Base-by-base conservation (phyloP, 2,797 vertebrate species). In the Halcyon smyrnensis region DNA sequence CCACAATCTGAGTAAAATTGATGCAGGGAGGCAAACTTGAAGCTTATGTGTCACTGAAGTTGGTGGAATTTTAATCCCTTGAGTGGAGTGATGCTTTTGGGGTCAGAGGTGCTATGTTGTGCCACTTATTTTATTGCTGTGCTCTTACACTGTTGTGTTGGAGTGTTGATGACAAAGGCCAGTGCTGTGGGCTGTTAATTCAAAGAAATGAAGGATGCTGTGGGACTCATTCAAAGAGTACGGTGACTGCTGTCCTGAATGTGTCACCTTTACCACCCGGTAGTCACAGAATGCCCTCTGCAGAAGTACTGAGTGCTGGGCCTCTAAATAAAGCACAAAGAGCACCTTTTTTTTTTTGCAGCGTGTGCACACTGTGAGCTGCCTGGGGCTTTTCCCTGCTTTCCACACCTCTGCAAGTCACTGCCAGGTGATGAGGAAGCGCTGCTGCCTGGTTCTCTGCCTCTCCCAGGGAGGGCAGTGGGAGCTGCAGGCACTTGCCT, bases 321-420 rank as follows among this genome's bases (percentile, higher is more conserved):
- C 56, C 28, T 82, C 41, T 69, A 69, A 51, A n/a, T 36, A 80
- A 81, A 74, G 43, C 7, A 6, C 7, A 25, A 48, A 74, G 68
- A 83, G 8, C 46, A 34, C 4, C 28, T 8, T 8, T 6, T 79
- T 88, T 65, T 84, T 79, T 88, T 65, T 84, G 46, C 53, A 81
- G 85, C 16, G 20, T 17, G 2, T 7, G 12, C 50, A 34, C 3
- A 5, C 28, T 57, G 50, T 30, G 43, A 79, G n/a, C n/a, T 87
- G 36, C 12, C 23, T 71, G 0, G 1, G 43, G 57, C n/a, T n/a
- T 92, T 9, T 5, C 27, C 25, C 30, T 23, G 39, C 45, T 93
- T 93, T 90, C 69, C 69, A 70, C 79, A 59, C 21, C 50, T 92
- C 39, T 87, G 69, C 84, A 69, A 95, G 91, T 87, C 45, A 34